Base-by-base conservation (phyloP, 2,888 invertebrate genomes). In the Molanna angustata region DNA sequence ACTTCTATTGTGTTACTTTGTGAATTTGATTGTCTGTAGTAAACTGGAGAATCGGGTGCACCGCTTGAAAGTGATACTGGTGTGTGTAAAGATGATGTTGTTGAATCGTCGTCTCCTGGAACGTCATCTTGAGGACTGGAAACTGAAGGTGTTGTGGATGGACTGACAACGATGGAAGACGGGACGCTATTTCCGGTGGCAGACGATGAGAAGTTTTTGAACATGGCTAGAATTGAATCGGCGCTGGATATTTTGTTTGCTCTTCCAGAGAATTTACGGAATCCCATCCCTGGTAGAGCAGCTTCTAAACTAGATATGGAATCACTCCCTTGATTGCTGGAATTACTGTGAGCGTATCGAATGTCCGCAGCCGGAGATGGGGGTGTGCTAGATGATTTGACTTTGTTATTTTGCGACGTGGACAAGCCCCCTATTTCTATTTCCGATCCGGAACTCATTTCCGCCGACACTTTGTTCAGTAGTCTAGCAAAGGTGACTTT, bases 181-280 rank as follows among this genome's bases (percentile, higher is more conserved):
- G 81, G 78, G 52, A 80, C 68, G 54, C 82, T 82, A 13, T 74
- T 74, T 52, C 79, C 77, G 35, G 80, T 80, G 2, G 81, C 80
- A 52, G 79, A 80, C 16, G 85, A 83, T 14, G 86, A 83, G 65
- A 86, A 86, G 65, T 85, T 87, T 49, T 85, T 75, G 66, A 89
- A 87, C 85, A 89, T 88, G 7, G 88, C 86, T 56, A 88, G 69
- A 59, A 89, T 85, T 1, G 88, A 88, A 69, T 90, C 89, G 7
- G 89, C 88, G 64, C 86, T 87, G 20, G 87, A 82, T 44, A 86
- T 85, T 68, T 86, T 87, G 60, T 82, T 78, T 41, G 77, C 72
- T 62, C 76, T 72, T 64, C 63, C 70, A 66, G 60, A 47, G 49
- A 73, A 81, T 62, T 79, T 80, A 64, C 80, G 80, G 56, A 83